Conservation (phyloP, 2,797 vertebrate species). For the Anguilla obscura region DNA sequence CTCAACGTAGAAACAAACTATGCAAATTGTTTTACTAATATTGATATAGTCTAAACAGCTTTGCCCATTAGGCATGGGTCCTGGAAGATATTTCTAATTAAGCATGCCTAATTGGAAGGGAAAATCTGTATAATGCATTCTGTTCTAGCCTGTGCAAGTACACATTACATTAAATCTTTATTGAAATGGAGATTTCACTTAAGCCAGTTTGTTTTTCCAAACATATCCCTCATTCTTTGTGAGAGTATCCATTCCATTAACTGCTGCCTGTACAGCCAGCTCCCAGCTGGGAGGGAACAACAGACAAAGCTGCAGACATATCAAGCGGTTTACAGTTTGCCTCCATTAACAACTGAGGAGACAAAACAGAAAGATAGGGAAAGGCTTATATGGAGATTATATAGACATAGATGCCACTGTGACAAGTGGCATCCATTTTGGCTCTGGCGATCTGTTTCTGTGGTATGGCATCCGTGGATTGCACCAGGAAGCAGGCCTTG, state of each 20-base stretch:
- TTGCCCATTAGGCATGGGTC: not conserved
- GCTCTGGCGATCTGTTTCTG: not conserved
- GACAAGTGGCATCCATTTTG: not conserved
- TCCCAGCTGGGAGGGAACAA: not conserved
- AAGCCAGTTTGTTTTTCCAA: not conserved
- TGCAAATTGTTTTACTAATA: conserved; percentile 14
- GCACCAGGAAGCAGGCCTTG: conserved; percentile 24
- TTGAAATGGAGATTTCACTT: not conserved
- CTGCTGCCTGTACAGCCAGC: not conserved
- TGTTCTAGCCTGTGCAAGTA: not conserved
- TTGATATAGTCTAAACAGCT: not conserved
- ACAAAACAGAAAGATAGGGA: not conserved
- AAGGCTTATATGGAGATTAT: not conserved
- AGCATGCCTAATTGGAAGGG: conserved; percentile 16
- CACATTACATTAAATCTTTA: not conserved
- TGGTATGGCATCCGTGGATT: not conserved
- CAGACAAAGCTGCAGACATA: not conserved
- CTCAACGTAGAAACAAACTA: not conserved
- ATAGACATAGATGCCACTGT: not conserved
- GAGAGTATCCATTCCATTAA: not conserved
- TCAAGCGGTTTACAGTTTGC: not conserved
- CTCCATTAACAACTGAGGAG: not conserved
- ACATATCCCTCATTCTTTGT: not conserved
- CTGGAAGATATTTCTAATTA: conserved; percentile 12
- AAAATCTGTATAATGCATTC: not conserved